Evolutionary conservation across 37 sponge, comb jelly and placozoan species (phyloP), one percentile per base, ranked within the genome.

Genomic region (Tethya wilhelma): DNA sequence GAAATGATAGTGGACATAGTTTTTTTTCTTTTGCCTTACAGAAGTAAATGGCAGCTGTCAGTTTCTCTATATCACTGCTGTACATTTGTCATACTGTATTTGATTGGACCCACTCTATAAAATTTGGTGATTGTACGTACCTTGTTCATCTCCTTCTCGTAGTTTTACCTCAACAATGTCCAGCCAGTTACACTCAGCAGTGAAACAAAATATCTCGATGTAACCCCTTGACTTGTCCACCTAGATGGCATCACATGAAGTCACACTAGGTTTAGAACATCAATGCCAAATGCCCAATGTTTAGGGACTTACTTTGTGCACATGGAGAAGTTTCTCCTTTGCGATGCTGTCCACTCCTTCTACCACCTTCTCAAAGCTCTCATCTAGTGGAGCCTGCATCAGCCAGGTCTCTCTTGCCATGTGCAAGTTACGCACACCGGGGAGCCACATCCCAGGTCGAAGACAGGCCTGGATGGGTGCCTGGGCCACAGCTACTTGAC

Each of bases 111-210:
- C n/a, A n/a, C n/a, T n/a, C n/a, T n/a, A n/a, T n/a, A n/a, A n/a
- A n/a, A n/a, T n/a, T n/a, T n/a, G n/a, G n/a, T n/a, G n/a, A n/a
- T n/a, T n/a, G n/a, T n/a, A 28, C 33, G 39, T 25, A 76, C 57
- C 79, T 36, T 66, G 56, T 0, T 66, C 53, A 14, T 65, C 65
- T 42, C 70, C 78, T 30, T 40, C 34, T 4, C 32, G 57, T 31
- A 92, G 84, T 22, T 67, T 60, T 17, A 93, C 70, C 57, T 93
- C 93, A 40, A 88, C 90, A 19, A 93, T 76, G 75, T 93, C 93
- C 64, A 93, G 60, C 93, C 93, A 93, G 72, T 77, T 84, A 38
- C 89, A 86, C 22, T 46, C 38, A 4, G 69, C 30, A 22, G 93
- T 93, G 73, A 70, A 88, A 22, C 64, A 55, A 55, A 84, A 93